Evolutionary conservation across 2,113 vertebrate species (phyloP), one percentile per base, ranked within the genome.

Genomic region (Pedionomus torquatus): DNA sequence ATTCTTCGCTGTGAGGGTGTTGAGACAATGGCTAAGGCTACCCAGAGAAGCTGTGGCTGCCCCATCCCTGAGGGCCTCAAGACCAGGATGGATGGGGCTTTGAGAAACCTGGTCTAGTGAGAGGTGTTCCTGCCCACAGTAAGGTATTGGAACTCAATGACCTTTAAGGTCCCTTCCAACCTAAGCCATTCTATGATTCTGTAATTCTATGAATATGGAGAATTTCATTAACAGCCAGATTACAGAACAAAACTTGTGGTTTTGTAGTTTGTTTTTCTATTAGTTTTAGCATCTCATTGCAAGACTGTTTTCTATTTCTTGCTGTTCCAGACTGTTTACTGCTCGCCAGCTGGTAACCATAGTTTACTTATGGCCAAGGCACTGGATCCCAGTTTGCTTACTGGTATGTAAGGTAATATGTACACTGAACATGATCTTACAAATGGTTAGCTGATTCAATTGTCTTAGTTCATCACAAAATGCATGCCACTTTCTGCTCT

Each of bases 391-490:
- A 19, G 21, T 26, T 77, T 78, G 35, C 9, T 25, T 55, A 44
- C 21, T 1, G 0, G 9, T 78, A 35, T 4, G 9, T 52, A 25
- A 43, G 33, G 9, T 17, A n/a, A n/a, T 5, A 37, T 21, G 4
- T 20, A 39, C 21, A 17, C 16, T 23, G 19, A 21, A 24, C 13
- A 17, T 18, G 33, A 16, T 10, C 3, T 2, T 51, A 58, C 8
- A 70, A 57, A 65, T 19, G 19, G 7, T 11, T 9, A 13, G 17
- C n/a, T 31, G 28, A 52, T n/a, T 39, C n/a, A 35, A 1, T 23
- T 44, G 19, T 39, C 46, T 60, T 48, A 46, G 60, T 17, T 35
- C 54, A 75, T 46, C 19, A 54, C 18, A 48, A 86, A 72, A 74
- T 41, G 5, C 25, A 33, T 25, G 39, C 20, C 21, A 60, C 61